Percentiles rank a stretch among this genome's conserved stretches.
Evolutionary conservation across 2,113 vertebrate genomes (phyloP).

Genomic region (Nannospalax galili): DNA sequence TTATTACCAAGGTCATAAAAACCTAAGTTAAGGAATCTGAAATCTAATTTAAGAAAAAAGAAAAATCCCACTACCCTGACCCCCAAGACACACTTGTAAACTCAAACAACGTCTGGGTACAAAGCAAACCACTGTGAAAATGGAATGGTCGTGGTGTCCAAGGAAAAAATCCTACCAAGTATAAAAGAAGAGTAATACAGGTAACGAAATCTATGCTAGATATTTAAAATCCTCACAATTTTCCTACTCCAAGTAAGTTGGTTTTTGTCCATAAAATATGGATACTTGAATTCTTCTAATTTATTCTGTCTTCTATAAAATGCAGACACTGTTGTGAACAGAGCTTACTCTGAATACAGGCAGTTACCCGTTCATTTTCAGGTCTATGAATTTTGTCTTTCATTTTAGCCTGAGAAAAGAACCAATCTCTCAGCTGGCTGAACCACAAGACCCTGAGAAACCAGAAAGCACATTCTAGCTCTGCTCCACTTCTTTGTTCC

Average conservation of each 20-base stretch:
- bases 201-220: background rate
- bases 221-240: background rate
- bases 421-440: conserved; percentile 15
- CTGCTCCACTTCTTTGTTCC: background rate
- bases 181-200: background rate
- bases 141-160: background rate
- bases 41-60: background rate
- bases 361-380: conserved; percentile 33
- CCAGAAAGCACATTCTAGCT: background rate
- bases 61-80: background rate
- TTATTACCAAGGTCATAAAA: background rate
- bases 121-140: background rate
- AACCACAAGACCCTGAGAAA: conserved; percentile 36
- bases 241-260: background rate
- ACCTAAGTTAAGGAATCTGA: background rate
- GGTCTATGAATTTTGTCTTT: conserved; percentile 39
- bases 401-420: conserved; percentile 49
- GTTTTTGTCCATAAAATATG: background rate
- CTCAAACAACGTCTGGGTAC: background rate
- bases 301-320: conserved; percentile 18
- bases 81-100: background rate
- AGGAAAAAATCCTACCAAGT: background rate
- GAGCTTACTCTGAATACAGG: background rate
- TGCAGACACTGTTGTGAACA: background rate
- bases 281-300: background rate